These are phyloP conservation scores for Palythoa grandis DNA, from an alignment of 92 coral and sea anemone species.

Conservation along the genomic window DNA sequence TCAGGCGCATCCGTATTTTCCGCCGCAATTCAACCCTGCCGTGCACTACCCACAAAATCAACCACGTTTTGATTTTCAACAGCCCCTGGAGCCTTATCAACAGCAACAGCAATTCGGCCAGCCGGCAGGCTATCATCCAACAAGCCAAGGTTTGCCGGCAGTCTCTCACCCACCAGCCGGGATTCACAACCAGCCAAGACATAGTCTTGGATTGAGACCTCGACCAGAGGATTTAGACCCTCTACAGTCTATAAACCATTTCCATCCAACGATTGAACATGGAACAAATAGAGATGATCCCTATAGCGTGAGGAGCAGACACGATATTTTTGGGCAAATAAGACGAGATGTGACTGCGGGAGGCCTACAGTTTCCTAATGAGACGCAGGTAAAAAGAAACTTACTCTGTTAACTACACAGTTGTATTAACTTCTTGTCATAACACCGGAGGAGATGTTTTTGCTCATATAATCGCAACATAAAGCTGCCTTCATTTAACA, in stretches of 20 bases:
- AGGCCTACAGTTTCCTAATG: slow-evolving; percentile 53
- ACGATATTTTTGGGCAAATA: slow-evolving; percentile 73
- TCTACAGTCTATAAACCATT: slow-evolving; percentile 92
- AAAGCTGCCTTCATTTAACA: slow-evolving; percentile 16
- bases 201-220: slow-evolving; percentile 72
- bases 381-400: slow-evolving; percentile 73
- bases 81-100: slow-evolving; percentile 92
- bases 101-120: slow-evolving; percentile 89
- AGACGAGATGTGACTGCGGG: slow-evolving; percentile 60
- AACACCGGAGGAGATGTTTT: slow-evolving; percentile 36
- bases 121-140: slow-evolving; percentile 80
- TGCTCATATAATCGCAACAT: slow-evolving; percentile 43
- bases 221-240: slow-evolving; percentile 83
- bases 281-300: slow-evolving; percentile 85
- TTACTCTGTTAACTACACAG: slow-evolving; percentile 49
- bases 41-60: slow-evolving; percentile 90
- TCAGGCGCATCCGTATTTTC: slow-evolving; percentile 91
- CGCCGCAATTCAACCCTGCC: slow-evolving; percentile 93
- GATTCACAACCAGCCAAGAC: slow-evolving; percentile 83
- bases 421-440: slow-evolving; percentile 67
- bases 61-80: slow-evolving; percentile 96
- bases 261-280: slow-evolving; percentile 83
- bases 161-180: slow-evolving; percentile 69
- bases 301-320: slow-evolving; percentile 74
- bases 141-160: slow-evolving; percentile 80